These are phyloP conservation scores for Erpobdella octoculata DNA, from an alignment of 2,888 invertebrate genomes.

Conservation along the genomic window DNA sequence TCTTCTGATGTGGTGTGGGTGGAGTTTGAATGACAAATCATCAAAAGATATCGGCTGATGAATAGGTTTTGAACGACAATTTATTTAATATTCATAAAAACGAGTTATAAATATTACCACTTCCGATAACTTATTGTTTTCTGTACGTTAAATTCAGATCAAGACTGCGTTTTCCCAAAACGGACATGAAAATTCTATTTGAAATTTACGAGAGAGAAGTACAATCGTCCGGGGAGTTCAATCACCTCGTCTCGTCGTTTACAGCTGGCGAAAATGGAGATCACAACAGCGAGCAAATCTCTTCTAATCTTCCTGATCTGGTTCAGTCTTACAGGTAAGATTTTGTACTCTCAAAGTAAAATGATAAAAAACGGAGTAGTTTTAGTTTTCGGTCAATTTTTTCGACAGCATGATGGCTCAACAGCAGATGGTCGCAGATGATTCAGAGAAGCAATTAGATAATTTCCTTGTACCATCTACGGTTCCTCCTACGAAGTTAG, in stretches of 20 bases:
- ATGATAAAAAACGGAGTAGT: too few relatives aligned
- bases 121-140: background rate
- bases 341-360: too few relatives aligned
- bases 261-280: background rate
- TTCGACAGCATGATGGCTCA: background rate
- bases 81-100: too few relatives aligned
- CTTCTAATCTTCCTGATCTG: too few relatives aligned
- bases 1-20: too few relatives aligned
- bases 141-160: constrained; percentile 7
- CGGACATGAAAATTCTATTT: constrained; percentile 21
- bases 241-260: background rate
- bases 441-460: background rate
- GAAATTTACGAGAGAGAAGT: background rate
- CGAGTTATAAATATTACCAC: too few relatives aligned
- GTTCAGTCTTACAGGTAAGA: too few relatives aligned
- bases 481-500: constrained; percentile 10
- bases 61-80: too few relatives aligned
- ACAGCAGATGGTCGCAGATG: background rate
- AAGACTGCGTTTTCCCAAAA: constrained; percentile 21
- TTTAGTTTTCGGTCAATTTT: too few relatives aligned
- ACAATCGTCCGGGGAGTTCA: background rate
- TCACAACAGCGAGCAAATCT: too few relatives aligned
- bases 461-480: background rate
- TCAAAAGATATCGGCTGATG: too few relatives aligned
- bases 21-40: too few relatives aligned